Conservation (phyloP, 2,113 vertebrate species). For the Ailuropoda melanoleuca region DNA sequence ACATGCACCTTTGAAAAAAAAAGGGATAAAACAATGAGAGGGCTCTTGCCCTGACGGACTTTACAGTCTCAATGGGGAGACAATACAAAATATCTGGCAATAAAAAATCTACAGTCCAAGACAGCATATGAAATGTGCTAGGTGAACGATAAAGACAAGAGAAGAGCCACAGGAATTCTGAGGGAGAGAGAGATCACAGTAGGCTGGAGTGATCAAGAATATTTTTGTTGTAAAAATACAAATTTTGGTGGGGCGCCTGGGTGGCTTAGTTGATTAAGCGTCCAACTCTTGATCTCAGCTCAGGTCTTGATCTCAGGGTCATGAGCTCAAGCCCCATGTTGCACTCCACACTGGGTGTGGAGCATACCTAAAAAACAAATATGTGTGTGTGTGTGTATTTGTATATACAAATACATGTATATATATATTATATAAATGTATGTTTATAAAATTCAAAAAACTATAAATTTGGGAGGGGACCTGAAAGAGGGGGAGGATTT, state of each 20-base stretch:
- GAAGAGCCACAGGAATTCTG: not conserved
- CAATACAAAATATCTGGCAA: not conserved
- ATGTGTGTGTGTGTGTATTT: too few relatives aligned
- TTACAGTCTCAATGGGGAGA: not conserved
- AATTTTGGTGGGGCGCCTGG: not conserved
- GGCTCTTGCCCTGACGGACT: not conserved
- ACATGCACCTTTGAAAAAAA: not conserved
- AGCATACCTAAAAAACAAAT: too few relatives aligned
- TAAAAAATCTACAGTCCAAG: not conserved
- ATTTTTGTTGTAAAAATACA: not conserved
- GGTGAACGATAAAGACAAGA: not conserved
- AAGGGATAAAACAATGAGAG: not conserved
- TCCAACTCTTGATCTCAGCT: not conserved
- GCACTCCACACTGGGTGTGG: too few relatives aligned
- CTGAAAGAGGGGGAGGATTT: not conserved
- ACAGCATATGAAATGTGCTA: not conserved
- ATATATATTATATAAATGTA: not conserved
- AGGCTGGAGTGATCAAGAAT: not conserved
- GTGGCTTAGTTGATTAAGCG: not conserved
- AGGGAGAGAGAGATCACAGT: not conserved
- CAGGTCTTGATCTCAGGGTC: not conserved
- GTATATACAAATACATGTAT: not conserved
- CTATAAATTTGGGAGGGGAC: not conserved
- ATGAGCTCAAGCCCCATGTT: not conserved
- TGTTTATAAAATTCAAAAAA: not conserved